These are phyloP conservation scores for Pseudomyrmex flavicornis DNA, from an alignment of 1,140 invertebrate species.

Conservation along the genomic window DNA sequence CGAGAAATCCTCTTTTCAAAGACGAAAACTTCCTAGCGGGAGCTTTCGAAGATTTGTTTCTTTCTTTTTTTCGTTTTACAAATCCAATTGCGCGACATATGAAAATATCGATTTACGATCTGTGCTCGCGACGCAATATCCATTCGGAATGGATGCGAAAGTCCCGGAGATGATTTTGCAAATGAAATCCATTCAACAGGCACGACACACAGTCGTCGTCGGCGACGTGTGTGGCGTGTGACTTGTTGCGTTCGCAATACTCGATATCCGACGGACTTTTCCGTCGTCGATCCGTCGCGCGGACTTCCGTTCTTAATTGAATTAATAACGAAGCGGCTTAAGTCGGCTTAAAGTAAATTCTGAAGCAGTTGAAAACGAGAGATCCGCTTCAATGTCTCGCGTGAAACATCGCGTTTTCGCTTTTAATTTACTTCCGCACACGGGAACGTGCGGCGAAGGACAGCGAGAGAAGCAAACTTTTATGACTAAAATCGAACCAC, in stretches of 20 bases:
- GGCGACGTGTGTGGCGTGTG: not conserved
- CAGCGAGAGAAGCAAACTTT: not conserved
- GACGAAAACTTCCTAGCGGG: not conserved
- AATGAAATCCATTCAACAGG: constrained; percentile 36
- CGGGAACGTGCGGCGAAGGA: not conserved
- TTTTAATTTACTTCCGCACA: constrained; percentile 15
- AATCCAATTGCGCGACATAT: not conserved
- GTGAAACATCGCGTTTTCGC: not conserved
- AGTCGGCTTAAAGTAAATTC: constrained; percentile 47
- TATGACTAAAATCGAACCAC: constrained; percentile 4
- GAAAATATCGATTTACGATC: constrained; percentile 35
- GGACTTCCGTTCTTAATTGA: constrained; percentile 48
- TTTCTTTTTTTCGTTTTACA: too few relatives aligned
- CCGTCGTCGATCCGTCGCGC: not conserved
- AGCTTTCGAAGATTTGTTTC: not conserved
- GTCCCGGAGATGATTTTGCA: constrained; percentile 1
- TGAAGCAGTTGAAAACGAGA: constrained; percentile 30
- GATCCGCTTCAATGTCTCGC: not conserved
- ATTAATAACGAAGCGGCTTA: constrained; percentile 57
- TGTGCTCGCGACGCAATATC: not conserved
- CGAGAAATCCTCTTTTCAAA: constrained; percentile 35
- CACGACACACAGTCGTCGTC: not conserved
- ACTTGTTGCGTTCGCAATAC: constrained; percentile 46
- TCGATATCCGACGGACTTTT: constrained; percentile 25
- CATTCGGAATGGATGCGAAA: not conserved